Percentiles rank a stretch among this genome's conserved stretches.
Conservation (phyloP, 2,113 vertebrate genomes). For the Syngnathus floridae region DNA sequence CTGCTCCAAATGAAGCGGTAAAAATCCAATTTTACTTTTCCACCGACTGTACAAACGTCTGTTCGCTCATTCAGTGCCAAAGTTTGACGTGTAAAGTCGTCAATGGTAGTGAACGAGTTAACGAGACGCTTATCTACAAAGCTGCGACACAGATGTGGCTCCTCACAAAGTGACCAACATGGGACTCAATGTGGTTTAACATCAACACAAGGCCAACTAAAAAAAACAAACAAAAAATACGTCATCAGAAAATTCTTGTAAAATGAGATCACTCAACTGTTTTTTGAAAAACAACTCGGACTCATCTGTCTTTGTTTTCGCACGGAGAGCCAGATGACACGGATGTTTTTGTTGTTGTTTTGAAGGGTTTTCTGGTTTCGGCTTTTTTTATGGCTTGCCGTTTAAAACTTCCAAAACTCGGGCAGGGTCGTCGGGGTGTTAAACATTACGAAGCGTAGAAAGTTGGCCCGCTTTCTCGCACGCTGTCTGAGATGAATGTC, state of each 20-base stretch:
- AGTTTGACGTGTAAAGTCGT: too few relatives aligned
- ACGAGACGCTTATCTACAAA: neutral
- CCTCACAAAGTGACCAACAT: neutral
- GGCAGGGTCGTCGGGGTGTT: neutral
- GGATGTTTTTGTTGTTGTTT: neutral
- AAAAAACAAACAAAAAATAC: neutral
- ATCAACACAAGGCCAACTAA: constrained; percentile 16
- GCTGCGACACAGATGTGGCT: neutral
- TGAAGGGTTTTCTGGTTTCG: neutral
- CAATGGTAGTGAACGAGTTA: too few relatives aligned
- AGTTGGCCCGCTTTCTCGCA: neutral
- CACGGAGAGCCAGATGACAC: constrained; percentile 1
- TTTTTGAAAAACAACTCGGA: constrained; percentile 17
- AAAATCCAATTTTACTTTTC: too few relatives aligned
- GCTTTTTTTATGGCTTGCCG: too few relatives aligned
- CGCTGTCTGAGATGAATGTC: neutral
- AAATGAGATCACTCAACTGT: constrained; percentile 4
- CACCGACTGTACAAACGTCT: too few relatives aligned
- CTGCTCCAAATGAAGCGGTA: too few relatives aligned
- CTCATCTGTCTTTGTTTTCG: constrained; percentile 14
- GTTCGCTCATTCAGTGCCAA: too few relatives aligned
- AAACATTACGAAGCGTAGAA: neutral
- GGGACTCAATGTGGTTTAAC: neutral
- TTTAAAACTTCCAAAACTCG: neutral
- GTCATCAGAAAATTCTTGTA: constrained; percentile 2